Base-by-base conservation (phyloP, 1,140 invertebrate species). In the Zophobas atratus region DNA sequence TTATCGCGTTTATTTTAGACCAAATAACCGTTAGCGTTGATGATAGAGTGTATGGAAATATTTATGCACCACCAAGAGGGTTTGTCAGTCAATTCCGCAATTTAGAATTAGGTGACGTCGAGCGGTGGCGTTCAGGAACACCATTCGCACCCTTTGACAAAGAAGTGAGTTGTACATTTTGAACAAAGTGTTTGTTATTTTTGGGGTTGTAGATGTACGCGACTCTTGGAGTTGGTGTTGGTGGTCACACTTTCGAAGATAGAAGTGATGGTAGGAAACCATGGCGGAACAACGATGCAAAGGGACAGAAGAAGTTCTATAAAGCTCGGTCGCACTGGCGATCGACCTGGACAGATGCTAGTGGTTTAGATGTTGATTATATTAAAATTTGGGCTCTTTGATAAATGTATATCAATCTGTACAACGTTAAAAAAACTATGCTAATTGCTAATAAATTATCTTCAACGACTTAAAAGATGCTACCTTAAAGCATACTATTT, bases 211-310 rank as follows among this genome's bases (percentile, higher is more conserved):
- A 95, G 94, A 95, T 94, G 86, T 93, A 93, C 82, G 81, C 96
- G 3, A 89, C 92, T 1, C 79, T 96, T 5, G 94, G 93, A 1
- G 82, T 95, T 20, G 93, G 92, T 33, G 93, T 92, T 20, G 94
- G 94, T 70, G 94, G 94, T 20, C 89, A 90, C n/a, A 88, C 87
- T 81, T 95, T 96, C 86, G 89, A 91, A 2, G 94, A 96, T 78
- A 76, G 71, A 8, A 79, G 84, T 48, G 84, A 76, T 67, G 89
- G 84, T 55, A 81, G 85, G 0, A 95, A 95, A 82, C 94, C 94
- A 0, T 96, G 94, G 94, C 84, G 77, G 0, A 94, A 95, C 79
- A 81, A 84, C 5, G 85, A 86, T 71, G 83, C 85, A 0, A 89
- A 89, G 81, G 90, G 88, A 0, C 84, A 89, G 20, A 85, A 89